These are phyloP conservation scores for Zoanthus sansibaricus DNA, from an alignment of 92 coral and sea anemone species.

Conservation along the genomic window DNA sequence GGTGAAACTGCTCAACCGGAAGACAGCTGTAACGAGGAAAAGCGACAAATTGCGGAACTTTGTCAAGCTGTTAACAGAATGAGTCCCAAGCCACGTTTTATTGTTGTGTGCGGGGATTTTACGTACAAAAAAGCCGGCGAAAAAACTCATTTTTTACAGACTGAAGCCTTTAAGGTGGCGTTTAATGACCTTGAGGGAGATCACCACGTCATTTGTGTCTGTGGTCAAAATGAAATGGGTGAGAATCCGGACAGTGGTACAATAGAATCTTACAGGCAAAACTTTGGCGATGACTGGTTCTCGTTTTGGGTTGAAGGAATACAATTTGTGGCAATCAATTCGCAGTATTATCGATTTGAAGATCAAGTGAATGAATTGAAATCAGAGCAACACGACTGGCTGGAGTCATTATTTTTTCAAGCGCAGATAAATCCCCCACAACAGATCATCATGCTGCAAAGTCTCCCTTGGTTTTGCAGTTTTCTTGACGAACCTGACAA, in stretches of 20 bases:
- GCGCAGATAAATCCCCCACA: conserved; percentile 89
- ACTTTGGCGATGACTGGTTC: conserved; percentile 92
- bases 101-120: conserved; percentile 77
- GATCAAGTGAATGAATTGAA: conserved; percentile 56
- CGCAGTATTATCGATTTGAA: conserved; percentile 66
- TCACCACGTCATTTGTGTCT: conserved; percentile 84
- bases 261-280: conserved; percentile 76
- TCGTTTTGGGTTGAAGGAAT: conserved; percentile 93
- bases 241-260: conserved; percentile 52
- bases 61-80: conserved; percentile 64
- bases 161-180: conserved; percentile 78
- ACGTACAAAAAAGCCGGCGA: conserved; percentile 73
- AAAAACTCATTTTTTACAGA: conserved; percentile 74
- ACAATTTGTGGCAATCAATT: conserved; percentile 78
- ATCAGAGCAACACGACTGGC: conserved; percentile 81
- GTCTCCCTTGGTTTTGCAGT: conserved; percentile 73
- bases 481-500: conserved; percentile 67
- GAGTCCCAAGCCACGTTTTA: conserved; percentile 87
- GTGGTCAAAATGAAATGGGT: conserved; percentile 80
- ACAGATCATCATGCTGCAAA: conserved; percentile 74
- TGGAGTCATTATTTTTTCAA: conserved; percentile 78
- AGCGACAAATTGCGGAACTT: conserved; percentile 59
- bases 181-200: conserved; percentile 71
- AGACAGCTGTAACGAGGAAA: conserved; percentile 75
- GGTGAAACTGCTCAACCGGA: conserved; percentile 84